A percentile compares a stretch with the other conserved stretches of the same genome.
phyloP scores from a whole-genome alignment of 2,888 invertebrate species.

The Eudemis profundana region DNA sequence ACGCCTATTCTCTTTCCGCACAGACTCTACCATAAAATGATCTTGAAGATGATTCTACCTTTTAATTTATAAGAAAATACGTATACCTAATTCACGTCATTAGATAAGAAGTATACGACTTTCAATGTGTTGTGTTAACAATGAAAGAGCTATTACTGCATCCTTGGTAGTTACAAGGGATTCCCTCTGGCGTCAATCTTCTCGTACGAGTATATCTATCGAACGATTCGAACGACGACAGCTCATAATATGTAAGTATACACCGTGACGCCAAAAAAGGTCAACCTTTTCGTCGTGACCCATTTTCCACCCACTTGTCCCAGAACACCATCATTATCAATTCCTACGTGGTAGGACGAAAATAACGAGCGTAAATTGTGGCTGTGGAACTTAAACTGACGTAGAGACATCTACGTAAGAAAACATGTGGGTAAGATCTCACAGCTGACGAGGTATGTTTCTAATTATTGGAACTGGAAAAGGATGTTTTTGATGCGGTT shows the following conservation, averaged over 20 bases:
- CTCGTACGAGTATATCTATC: not conserved
- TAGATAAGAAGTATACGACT: too few relatives aligned
- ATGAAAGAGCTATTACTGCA: too few relatives aligned
- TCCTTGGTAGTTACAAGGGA: not conserved
- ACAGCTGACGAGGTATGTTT: not conserved
- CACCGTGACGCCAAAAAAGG: conserved; percentile 32
- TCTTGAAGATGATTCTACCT: too few relatives aligned
- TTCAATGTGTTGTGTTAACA: too few relatives aligned
- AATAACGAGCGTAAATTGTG: conserved; percentile 4
- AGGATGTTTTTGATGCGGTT: not conserved
- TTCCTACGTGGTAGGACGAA: conserved; percentile 26
- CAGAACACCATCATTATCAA: conserved; percentile 31
- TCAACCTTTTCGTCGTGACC: conserved; percentile 25
- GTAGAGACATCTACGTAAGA: conserved; percentile 10
- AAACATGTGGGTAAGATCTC: not conserved
- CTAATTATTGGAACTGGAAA: not conserved
- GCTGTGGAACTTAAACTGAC: conserved; percentile 8
- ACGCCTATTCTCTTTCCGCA: too few relatives aligned
- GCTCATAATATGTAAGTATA: not conserved
- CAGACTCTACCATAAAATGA: too few relatives aligned
- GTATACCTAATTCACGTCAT: too few relatives aligned
- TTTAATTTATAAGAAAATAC: too few relatives aligned
- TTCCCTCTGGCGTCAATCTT: conserved; percentile 11
- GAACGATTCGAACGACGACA: not conserved
- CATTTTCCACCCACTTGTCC: conserved; percentile 32